phyloP scores from a whole-genome alignment of 2,888 invertebrate species.

The Pristionchus mayeri region DNA sequence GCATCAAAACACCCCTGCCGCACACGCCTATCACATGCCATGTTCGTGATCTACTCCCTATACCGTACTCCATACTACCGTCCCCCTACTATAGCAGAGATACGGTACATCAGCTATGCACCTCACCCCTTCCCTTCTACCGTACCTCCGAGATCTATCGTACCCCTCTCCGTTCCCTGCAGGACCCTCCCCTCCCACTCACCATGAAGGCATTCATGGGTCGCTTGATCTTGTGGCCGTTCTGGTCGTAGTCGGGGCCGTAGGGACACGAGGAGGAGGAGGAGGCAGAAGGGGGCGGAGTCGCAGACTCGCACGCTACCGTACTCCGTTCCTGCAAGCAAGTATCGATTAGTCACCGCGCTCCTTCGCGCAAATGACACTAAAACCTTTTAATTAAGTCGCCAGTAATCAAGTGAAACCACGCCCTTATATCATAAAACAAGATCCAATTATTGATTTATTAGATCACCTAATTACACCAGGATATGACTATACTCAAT shows the following conservation, averaged over 20 bases:
- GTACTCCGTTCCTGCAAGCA: not conserved
- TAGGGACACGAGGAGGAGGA: not conserved
- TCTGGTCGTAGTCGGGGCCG: conserved; percentile 6
- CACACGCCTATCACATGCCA: not conserved
- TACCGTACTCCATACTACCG: not conserved
- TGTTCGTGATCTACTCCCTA: not conserved
- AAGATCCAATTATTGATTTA: too few relatives aligned
- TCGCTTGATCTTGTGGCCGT: conserved; percentile 56
- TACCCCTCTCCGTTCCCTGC: not conserved
- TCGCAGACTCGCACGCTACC: not conserved
- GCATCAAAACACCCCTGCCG: not conserved
- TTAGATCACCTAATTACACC: too few relatives aligned
- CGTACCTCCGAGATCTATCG: too few relatives aligned
- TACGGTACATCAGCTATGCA: not conserved
- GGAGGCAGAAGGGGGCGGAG: not conserved
- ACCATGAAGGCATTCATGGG: conserved; percentile 67
- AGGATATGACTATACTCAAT: too few relatives aligned
- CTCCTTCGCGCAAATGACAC: too few relatives aligned
- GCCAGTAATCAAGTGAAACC: too few relatives aligned
- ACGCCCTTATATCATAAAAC: too few relatives aligned
- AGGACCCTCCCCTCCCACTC: too few relatives aligned
- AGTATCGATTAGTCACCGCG: too few relatives aligned
- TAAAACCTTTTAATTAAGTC: too few relatives aligned
- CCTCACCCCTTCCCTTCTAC: not conserved
- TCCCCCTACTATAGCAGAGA: not conserved